Conservation (phyloP, 2,888 invertebrate genomes). For the Aspidiotus destructor region DNA sequence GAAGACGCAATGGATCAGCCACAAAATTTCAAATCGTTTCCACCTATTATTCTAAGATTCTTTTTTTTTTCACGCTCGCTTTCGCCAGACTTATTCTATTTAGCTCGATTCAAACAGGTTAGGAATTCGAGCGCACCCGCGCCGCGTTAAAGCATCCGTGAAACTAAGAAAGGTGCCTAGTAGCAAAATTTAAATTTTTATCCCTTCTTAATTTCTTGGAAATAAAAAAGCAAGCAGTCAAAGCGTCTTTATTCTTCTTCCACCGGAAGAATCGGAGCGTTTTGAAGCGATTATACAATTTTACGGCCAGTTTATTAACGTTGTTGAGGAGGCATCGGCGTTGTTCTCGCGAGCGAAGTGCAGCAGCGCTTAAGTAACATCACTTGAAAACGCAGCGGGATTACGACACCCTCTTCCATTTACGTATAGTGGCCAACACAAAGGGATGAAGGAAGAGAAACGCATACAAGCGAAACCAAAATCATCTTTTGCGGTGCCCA, state of each 20-base stretch:
- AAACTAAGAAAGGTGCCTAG: too few species aligned
- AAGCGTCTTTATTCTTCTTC: neutral
- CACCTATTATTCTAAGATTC: too few species aligned
- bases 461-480: neutral
- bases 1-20: too few species aligned
- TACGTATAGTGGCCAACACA: neutral
- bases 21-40: too few species aligned
- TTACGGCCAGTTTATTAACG: constrained; percentile 16
- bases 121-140: too few species aligned
- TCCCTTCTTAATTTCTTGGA: too few species aligned
- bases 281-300: constrained; percentile 19
- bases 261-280: constrained; percentile 10
- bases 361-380: constrained; percentile 3
- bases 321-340: neutral
- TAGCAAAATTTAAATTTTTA: too few species aligned
- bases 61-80: constrained; percentile 2
- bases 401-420: constrained; percentile 14
- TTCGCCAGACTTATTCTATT: neutral
- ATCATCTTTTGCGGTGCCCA: constrained; percentile 5
- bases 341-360: neutral
- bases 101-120: too few species aligned
- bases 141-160: too few species aligned
- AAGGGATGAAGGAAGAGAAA: neutral
- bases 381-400: constrained; percentile 22
- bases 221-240: too few species aligned